Base-by-base conservation (phyloP, 2,797 vertebrate species). In the Acanthopagrus latus region DNA sequence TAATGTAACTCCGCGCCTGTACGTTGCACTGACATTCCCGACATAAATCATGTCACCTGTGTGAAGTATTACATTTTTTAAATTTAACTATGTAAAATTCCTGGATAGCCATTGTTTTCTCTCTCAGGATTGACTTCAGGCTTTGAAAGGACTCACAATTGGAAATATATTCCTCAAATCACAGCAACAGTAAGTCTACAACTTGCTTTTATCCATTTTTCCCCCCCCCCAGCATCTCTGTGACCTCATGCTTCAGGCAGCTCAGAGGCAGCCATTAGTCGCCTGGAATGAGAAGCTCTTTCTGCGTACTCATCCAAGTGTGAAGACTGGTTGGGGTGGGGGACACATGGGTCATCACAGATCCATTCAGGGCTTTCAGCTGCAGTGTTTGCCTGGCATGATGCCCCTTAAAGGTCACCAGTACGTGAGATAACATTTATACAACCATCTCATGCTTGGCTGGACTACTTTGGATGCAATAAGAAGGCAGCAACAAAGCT, bases 361-460 rank as follows among this genome's bases (percentile, higher is more conserved):
- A 85, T 86, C 83, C 72, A 89, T 89, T 92, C 84, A 86, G 64
- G 65, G 74, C 79, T 83, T 87, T 84, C 81, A 84, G 63, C 29
- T 9, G 2, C 54, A 82, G 74, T 46, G 74, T 84, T 74, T 51
- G 68, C 78, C 69, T 88, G 87, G 86, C 83, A 75, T 58, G 51
- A 80, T 82, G 85, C 83, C 81, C 56, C 82, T 71, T 17, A 90
- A 86, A 90, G 82, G 76, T 88, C 86, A 86, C 59, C 59, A 44
- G 55, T 56, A 66, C 38, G 71, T 80, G 86, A 86, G 88, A 91
- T 89, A 92, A 91, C 89, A 91, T 90, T 89, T 91, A 90, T 74
- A 79, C 71, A 87, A 73, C 64, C 67, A 84, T 89, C 71, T 85
- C 87, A 90, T 76, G 89, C 84, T 81, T 64, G 88, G 77, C 48